phyloP scores from a whole-genome alignment of 2,797 vertebrate genomes.

The Paramormyrops hopkinsi region DNA sequence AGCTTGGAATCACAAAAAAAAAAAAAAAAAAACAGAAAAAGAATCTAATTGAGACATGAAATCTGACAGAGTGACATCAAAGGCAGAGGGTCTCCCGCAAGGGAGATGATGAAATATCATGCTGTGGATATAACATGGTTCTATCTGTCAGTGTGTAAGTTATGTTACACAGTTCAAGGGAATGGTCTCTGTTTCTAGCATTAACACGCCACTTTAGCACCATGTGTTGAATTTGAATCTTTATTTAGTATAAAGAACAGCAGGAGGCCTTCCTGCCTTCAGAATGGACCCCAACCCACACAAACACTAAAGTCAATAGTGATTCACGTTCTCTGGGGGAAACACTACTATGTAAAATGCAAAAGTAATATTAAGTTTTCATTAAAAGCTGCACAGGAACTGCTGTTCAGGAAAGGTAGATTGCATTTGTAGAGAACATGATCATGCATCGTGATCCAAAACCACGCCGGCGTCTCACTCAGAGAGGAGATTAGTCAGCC shows the following conservation, averaged over 20 bases:
- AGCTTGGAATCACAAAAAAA: neutral
- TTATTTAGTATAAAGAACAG: neutral
- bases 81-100: neutral
- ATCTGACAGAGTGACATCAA: neutral
- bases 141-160: neutral
- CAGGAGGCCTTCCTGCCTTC: neutral
- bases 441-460: neutral
- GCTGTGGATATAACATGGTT: neutral
- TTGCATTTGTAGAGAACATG: neutral
- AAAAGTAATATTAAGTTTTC: neutral
- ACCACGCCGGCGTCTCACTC: neutral
- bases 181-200: neutral
- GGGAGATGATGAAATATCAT: neutral
- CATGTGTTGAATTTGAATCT: neutral
- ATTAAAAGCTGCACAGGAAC: neutral
- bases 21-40: neutral
- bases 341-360: neutral
- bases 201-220: neutral
- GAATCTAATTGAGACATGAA: neutral
- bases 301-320: neutral
- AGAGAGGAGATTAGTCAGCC: neutral
- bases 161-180: neutral
- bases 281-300: neutral
- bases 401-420: neutral
- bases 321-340: neutral